A percentile compares a stretch with the other conserved stretches of the same genome.
Conservation (phyloP, 2,888 invertebrate genomes). For the Drosophila dives region DNA sequence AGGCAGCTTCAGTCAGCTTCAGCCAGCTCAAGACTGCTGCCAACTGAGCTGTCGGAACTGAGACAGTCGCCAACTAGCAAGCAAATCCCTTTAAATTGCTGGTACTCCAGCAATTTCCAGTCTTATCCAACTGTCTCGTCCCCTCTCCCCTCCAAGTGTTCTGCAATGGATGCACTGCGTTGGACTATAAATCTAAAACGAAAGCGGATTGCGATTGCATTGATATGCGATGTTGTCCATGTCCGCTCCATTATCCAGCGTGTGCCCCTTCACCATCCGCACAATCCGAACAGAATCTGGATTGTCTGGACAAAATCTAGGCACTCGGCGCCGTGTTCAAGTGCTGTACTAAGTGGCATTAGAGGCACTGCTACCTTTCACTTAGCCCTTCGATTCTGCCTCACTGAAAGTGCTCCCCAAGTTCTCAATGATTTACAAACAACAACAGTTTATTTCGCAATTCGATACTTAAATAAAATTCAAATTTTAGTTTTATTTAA, state of each 20-base stretch:
- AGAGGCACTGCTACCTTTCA: conserved; percentile 56
- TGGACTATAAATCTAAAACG: conserved; percentile 69
- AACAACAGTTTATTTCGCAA: conserved; percentile 8
- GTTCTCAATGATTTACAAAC: conserved; percentile 16
- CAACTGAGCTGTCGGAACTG: conserved; percentile 25
- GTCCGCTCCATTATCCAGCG: conserved; percentile 34
- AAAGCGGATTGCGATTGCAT: conserved; percentile 76
- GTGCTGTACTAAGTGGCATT: conserved; percentile 57
- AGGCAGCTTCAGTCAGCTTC: conserved; percentile 40
- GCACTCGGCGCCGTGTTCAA: conserved; percentile 39
- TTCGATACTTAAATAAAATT: neutral
- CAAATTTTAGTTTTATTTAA: neutral
- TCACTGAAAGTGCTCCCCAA: conserved; percentile 19
- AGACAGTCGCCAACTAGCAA: conserved; percentile 64
- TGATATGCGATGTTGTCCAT: conserved; percentile 72
- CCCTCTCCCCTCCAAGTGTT: neutral
- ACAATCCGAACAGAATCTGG: neutral
- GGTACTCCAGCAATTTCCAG: conserved; percentile 44
- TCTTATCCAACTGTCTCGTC: conserved; percentile 37
- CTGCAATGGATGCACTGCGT: conserved; percentile 31
- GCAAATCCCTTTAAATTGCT: conserved; percentile 75
- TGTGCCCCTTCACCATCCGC: conserved; percentile 22
- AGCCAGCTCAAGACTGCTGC: conserved; percentile 21
- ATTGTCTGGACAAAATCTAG: neutral
- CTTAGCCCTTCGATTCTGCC: conserved; percentile 44